Conservation (phyloP, 2,888 invertebrate species). For the Leucophenga montana region DNA sequence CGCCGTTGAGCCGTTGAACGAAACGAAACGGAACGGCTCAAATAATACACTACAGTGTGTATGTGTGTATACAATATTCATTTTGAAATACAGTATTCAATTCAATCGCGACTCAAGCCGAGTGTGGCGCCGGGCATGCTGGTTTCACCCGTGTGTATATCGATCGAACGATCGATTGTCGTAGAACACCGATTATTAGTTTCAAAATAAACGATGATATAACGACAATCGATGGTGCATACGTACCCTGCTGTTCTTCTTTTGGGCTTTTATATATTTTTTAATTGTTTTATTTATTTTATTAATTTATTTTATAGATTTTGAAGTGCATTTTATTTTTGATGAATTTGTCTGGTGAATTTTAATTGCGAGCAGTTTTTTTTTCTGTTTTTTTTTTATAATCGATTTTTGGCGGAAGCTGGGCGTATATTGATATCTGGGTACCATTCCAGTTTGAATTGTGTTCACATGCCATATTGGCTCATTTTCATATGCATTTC, state of each 20-base stretch:
- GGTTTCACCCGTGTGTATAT: constrained; percentile 26
- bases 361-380: constrained; percentile 27
- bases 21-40: constrained; percentile 19
- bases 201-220: not conserved
- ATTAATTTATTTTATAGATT: constrained; percentile 21
- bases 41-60: no score
- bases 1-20: not conserved
- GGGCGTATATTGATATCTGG: constrained; percentile 72
- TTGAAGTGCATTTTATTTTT: not conserved
- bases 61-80: not conserved
- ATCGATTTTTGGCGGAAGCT: constrained; percentile 61
- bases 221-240: constrained; percentile 39
- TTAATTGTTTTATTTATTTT: constrained; percentile 32
- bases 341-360: not conserved
- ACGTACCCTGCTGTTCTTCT: constrained; percentile 50
- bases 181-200: not conserved
- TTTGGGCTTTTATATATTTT: constrained; percentile 35
- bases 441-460: constrained; percentile 69
- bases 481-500: constrained; percentile 40
- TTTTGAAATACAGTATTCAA: constrained; percentile 46
- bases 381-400: constrained; percentile 24
- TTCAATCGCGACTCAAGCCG: constrained; percentile 67
- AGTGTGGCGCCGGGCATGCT: constrained; percentile 66
- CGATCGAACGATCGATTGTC: no score
- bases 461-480: constrained; percentile 50